Base-by-base conservation (phyloP, 2,888 invertebrate species). In the Alsophila aescularia region DNA sequence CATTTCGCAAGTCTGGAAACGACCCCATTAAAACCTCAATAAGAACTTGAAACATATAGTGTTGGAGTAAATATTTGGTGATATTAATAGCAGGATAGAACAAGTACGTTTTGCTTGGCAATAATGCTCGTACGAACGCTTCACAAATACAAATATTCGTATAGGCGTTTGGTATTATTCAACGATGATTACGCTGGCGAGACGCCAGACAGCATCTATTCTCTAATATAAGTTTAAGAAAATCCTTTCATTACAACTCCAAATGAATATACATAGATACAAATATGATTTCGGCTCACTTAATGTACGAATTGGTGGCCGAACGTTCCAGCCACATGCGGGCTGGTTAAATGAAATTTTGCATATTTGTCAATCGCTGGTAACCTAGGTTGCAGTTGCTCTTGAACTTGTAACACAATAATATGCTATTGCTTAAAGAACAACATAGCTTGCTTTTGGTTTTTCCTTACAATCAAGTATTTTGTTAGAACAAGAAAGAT, bases 181-280 rank as follows among this genome's bases (percentile, higher is more conserved):
- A 71, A 68, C 75, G 68, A 74, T 77, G 79, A 83, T 81, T 81
- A 73, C 70, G 67, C 75, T 82, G 81, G 82, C 79, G 48, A 52
- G 52, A 50, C 54, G 81, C 82, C 82, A 82, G 71, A 60, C 58
- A 60, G 58, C 61, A 62, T 69, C 69, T 70, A 72, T 68, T 65
- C 58, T 59, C 50, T 21, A 10, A 21, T 18, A 21, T 41, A 50
- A 55, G 49, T 34, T 44, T 50, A 35, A 35, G 34, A n/a, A 27
- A 44, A 55, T 50, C 55, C 42, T 37, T 49, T 42, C 14, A 50
- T 45, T 31, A 49, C 39, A 48, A 49, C 24, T 42, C 12, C 39
- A 15, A 50, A 44, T 40, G 21, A 34, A 49, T 48, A 40, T 29
- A 44, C 31, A 45, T 40, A 32, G 29, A 32, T 45, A 45, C 29